These are phyloP conservation scores for Enoplosus armatus DNA, from an alignment of 2,797 vertebrate species.

Conservation along the genomic window DNA sequence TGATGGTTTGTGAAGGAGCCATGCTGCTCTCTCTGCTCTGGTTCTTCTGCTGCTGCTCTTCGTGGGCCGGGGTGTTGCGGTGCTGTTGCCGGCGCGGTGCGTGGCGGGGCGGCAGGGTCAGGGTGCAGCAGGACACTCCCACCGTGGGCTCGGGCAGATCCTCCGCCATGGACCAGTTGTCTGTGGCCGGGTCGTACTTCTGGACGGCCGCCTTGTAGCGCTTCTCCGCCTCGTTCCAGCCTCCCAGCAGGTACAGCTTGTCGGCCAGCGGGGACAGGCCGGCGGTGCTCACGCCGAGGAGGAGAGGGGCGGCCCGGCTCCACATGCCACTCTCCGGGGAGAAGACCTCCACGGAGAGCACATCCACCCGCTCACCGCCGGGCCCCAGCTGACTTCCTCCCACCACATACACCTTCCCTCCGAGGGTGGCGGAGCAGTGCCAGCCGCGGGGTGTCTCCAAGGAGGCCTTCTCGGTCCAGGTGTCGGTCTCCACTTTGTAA, in stretches of 20 bases:
- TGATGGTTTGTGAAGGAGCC: conserved; percentile 59
- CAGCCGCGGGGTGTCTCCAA: conserved; percentile 88
- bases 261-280: conserved; percentile 83
- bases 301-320: conserved; percentile 83
- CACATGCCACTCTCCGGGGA: conserved; percentile 78
- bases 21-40: conserved; percentile 78
- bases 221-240: conserved; percentile 90
- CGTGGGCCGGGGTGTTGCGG: conserved; percentile 80
- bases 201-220: conserved; percentile 88
- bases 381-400: conserved; percentile 90
- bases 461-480: conserved; percentile 82
- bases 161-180: conserved; percentile 85
- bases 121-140: conserved; percentile 89
- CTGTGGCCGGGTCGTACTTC: conserved; percentile 85
- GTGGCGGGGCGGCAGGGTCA: conserved; percentile 84
- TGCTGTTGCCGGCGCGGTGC: conserved; percentile 74
- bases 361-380: conserved; percentile 86
- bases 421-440: conserved; percentile 85
- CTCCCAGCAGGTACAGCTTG: conserved; percentile 86
- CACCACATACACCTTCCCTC: conserved; percentile 84
- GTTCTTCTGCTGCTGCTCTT: conserved; percentile 76
- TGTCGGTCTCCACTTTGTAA: conserved; percentile 82
- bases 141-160: conserved; percentile 89
- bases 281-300: conserved; percentile 87
- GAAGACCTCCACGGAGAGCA: conserved; percentile 87